A percentile compares a stretch with the other conserved stretches of the same genome.
Evolutionary conservation across 2,113 vertebrate species (phyloP).

Genomic region (Camelus bactrianus): DNA sequence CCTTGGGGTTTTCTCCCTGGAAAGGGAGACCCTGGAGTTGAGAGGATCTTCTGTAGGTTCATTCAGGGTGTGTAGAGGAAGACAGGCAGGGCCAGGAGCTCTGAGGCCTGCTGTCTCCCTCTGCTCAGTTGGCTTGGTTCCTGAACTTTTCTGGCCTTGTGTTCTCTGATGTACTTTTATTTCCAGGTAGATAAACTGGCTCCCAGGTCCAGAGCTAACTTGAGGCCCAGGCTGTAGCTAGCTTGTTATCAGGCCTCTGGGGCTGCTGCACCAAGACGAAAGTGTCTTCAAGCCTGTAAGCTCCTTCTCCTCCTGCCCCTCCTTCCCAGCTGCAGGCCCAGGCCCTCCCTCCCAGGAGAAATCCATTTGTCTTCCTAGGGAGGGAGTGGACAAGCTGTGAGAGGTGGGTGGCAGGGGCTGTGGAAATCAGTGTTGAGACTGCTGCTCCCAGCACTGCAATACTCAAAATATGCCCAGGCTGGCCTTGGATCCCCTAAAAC

Average conservation of each 20-base stretch:
- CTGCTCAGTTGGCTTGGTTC: background rate
- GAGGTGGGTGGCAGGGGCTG: slow-evolving; percentile 73
- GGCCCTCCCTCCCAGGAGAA: slow-evolving; percentile 77
- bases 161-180: slow-evolving; percentile 54
- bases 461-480: background rate
- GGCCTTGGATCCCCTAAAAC: background rate
- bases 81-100: background rate
- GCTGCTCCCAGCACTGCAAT: background rate
- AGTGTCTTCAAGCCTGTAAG: slow-evolving; percentile 33
- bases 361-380: slow-evolving; percentile 78
- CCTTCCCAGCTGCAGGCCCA: slow-evolving; percentile 61
- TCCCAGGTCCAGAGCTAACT: slow-evolving; percentile 24
- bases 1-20: background rate
- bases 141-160: slow-evolving; percentile 26
- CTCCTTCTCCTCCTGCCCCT: slow-evolving; percentile 65
- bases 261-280: slow-evolving; percentile 14
- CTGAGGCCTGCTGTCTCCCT: background rate
- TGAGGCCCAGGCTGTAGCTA: slow-evolving; percentile 40
- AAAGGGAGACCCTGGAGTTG: background rate
- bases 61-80: background rate
- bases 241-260: slow-evolving; percentile 50
- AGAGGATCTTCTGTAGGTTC: background rate
- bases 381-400: slow-evolving; percentile 72
- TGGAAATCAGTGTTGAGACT: slow-evolving; percentile 42
- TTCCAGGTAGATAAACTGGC: slow-evolving; percentile 50